phyloP scores from a whole-genome alignment of 2,888 invertebrate species.

The Drosophila algonquin region DNA sequence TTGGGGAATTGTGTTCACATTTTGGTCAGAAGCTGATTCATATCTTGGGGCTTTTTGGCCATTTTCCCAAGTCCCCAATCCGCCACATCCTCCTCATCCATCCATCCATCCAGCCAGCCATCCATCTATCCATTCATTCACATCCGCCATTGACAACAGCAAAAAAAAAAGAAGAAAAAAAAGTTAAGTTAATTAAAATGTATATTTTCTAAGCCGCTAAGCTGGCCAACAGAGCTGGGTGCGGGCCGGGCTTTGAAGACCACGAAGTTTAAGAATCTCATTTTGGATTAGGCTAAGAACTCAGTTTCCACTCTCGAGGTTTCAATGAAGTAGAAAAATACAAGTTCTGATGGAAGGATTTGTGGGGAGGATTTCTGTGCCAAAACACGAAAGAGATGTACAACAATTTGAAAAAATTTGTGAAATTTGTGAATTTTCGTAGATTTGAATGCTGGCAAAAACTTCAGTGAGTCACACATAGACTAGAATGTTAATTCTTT shows the following conservation, averaged over 20 bases:
- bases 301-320: not conserved
- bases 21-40: constrained; percentile 70
- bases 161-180: not conserved
- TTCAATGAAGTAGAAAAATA: not conserved
- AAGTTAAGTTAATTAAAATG: constrained; percentile 63
- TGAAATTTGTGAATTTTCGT: too few relatives aligned
- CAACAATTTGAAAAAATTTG: too few relatives aligned
- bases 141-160: constrained; percentile 48
- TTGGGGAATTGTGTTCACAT: constrained; percentile 66
- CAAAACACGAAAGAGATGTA: too few relatives aligned
- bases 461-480: too few relatives aligned
- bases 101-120: constrained; percentile 19
- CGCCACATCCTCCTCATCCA: constrained; percentile 8
- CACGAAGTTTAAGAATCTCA: not conserved
- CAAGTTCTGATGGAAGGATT: not conserved
- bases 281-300: not conserved
- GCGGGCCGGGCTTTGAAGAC: not conserved
- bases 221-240: not conserved
- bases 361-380: too few relatives aligned
- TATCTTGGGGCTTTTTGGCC: constrained; percentile 57
- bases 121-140: constrained; percentile 24
- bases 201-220: constrained; percentile 32
- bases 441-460: too few relatives aligned
- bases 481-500: too few relatives aligned
- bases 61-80: constrained; percentile 44